phyloP scores from a whole-genome alignment of 2,797 vertebrate genomes.

The Peromyscus eremicus region DNA sequence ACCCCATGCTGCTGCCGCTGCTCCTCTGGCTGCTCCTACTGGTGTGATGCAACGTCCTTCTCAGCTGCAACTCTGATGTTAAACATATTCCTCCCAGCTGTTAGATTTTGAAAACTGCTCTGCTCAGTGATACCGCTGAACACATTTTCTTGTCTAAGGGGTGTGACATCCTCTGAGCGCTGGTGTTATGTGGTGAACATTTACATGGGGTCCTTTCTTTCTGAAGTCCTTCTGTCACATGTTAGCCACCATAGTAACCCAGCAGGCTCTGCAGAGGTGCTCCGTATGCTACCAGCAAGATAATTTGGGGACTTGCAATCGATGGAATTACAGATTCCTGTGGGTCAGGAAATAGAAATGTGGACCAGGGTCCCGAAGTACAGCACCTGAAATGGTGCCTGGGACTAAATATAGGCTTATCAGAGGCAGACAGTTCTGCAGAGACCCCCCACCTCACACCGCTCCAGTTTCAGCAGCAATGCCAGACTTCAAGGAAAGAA shows the following conservation, averaged over 20 bases:
- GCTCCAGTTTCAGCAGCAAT: background rate
- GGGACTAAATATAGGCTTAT: background rate
- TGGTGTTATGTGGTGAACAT: slow-evolving; percentile 32
- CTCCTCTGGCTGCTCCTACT: background rate
- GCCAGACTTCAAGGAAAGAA: background rate
- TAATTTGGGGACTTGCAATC: background rate
- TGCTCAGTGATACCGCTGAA: background rate
- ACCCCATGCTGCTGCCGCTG: background rate
- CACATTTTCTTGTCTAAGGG: slow-evolving; percentile 36
- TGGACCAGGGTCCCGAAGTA: background rate
- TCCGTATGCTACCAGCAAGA: background rate
- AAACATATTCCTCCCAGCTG: slow-evolving; percentile 36
- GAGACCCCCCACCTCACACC: background rate
- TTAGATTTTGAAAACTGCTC: slow-evolving; percentile 24
- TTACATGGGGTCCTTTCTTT: slow-evolving; percentile 45
- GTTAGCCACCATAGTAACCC: slow-evolving; percentile 49
- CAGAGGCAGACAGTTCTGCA: background rate
- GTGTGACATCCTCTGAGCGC: slow-evolving; percentile 19
- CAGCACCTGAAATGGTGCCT: background rate
- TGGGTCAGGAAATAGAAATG: background rate
- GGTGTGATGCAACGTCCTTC: background rate
- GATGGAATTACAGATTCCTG: slow-evolving; percentile 39
- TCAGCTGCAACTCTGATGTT: background rate
- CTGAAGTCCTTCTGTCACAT: slow-evolving; percentile 9
- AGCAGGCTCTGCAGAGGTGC: background rate